Conservation (phyloP, 2,888 invertebrate species). For the Drosophila nigricruria region DNA sequence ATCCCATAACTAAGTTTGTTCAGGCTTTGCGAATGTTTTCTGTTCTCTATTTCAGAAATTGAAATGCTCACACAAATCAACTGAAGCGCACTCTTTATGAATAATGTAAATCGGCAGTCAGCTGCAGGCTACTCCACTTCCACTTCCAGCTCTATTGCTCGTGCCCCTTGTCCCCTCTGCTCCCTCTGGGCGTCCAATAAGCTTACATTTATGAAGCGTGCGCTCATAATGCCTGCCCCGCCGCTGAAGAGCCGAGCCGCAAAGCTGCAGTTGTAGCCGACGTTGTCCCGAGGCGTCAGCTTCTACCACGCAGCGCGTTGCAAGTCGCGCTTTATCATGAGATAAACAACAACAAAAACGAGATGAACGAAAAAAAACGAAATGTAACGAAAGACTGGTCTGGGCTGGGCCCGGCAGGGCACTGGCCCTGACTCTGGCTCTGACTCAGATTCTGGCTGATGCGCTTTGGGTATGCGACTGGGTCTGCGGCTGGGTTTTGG, state of each 20-base stretch:
- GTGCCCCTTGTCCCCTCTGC: neutral
- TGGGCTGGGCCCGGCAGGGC: constrained; percentile 24
- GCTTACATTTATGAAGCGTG: constrained; percentile 67
- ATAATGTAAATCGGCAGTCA: constrained; percentile 69
- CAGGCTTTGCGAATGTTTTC: neutral
- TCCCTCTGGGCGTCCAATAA: neutral
- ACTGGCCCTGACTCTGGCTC: constrained; percentile 23
- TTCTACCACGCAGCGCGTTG: constrained; percentile 75
- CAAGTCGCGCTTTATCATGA: constrained; percentile 79
- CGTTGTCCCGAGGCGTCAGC: constrained; percentile 53
- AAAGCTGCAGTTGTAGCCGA: constrained; percentile 28
- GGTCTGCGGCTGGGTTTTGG: constrained; percentile 9
- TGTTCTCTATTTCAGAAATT: neutral
- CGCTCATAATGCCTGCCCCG: constrained; percentile 70
- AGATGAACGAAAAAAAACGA: constrained; percentile 5
- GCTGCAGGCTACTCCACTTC: constrained; percentile 17
- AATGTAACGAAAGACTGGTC: constrained; percentile 28
- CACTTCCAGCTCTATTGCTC: constrained; percentile 22
- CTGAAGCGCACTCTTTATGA: constrained; percentile 67
- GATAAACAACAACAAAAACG: constrained; percentile 61
- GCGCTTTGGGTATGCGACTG: constrained; percentile 11
- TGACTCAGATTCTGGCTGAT: constrained; percentile 19
- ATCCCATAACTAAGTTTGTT: neutral
- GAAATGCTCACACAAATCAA: constrained; percentile 44
- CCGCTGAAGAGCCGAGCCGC: constrained; percentile 36